These are phyloP conservation scores for Sisor rabdophorus DNA, from an alignment of 2,113 vertebrate genomes.

Conservation along the genomic window DNA sequence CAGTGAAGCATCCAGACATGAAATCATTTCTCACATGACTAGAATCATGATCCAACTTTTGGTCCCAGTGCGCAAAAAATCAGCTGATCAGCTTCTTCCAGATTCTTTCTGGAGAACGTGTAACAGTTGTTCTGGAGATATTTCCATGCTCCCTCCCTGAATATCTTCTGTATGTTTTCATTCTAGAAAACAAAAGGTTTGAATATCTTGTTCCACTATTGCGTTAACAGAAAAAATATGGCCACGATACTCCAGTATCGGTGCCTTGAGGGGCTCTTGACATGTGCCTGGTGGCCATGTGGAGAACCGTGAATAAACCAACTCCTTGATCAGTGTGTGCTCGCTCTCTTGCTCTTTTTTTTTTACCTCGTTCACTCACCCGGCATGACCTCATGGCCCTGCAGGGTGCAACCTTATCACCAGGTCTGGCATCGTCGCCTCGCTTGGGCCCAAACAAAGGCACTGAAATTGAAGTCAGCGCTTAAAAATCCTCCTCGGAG, in stretches of 20 bases:
- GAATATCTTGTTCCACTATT: not conserved
- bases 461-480: slow-evolving; percentile 60
- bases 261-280: not conserved
- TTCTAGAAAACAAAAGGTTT: not conserved
- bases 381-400: slow-evolving; percentile 66
- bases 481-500: slow-evolving; percentile 52
- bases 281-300: slow-evolving; percentile 44
- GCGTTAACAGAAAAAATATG: not conserved
- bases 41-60: no score
- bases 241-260: not conserved
- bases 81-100: not conserved
- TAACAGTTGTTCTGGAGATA: not conserved
- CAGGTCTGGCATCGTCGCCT: slow-evolving; percentile 58
- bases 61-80: not conserved
- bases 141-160: not conserved
- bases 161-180: not conserved
- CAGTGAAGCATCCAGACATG: no score
- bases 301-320: slow-evolving; percentile 51
- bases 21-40: no score
- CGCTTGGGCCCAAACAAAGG: slow-evolving; percentile 58
- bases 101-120: not conserved
- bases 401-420: slow-evolving; percentile 69
- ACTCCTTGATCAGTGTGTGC: slow-evolving; percentile 55
- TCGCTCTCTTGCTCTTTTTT: slow-evolving; percentile 40
- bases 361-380: slow-evolving; percentile 38